Evolutionary conservation across 2,888 invertebrate genomes (phyloP), one percentile per base, ranked within the genome.

Genomic region (Isoperla grammatica): DNA sequence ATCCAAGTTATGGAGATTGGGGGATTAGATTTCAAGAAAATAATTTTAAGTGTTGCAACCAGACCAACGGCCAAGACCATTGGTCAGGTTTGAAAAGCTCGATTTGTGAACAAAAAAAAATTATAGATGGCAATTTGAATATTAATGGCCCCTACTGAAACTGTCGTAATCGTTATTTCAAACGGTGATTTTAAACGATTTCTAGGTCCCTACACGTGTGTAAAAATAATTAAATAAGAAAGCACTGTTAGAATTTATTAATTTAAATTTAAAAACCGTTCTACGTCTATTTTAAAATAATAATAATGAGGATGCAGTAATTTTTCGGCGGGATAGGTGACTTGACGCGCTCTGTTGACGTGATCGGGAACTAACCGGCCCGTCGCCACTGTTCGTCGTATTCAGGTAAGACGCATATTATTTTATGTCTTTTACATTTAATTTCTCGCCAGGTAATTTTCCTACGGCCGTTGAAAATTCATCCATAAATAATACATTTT

Each of bases 401-500:
- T 11, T 19, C 15, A 60, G 59, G 62, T 61, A 56, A 57, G 60
- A 19, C 42, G 35, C 13, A 37, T 57, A 46, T 57, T 62, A 58
- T 59, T 49, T 63, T 23, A 56, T 42, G 49, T 17, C 23, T 55
- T 60, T 59, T 43, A 37, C 55, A 60, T 57, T 75, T 74, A 70
- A 72, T 74, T 71, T 70, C 69, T 72, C 69, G 65, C 70, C 65
- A 65, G 56, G 62, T 63, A 68, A 75, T 70, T 74, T 75, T 73
- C 70, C 66, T 70, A 61, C 57, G 55, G 60, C 49, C 42, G 55
- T 65, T 61, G 64, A 63, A 67, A 69, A 70, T 68, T 67, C 66
- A 66, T 65, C 64, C 63, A 68, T 68, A 71, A 71, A 72, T 73
- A 72, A 69, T 72, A 73, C 72, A 73, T 73, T 74, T 74, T 74